These are phyloP conservation scores for Manacus vitellinus DNA, from an alignment of 2,113 vertebrate species.

Conservation along the genomic window DNA sequence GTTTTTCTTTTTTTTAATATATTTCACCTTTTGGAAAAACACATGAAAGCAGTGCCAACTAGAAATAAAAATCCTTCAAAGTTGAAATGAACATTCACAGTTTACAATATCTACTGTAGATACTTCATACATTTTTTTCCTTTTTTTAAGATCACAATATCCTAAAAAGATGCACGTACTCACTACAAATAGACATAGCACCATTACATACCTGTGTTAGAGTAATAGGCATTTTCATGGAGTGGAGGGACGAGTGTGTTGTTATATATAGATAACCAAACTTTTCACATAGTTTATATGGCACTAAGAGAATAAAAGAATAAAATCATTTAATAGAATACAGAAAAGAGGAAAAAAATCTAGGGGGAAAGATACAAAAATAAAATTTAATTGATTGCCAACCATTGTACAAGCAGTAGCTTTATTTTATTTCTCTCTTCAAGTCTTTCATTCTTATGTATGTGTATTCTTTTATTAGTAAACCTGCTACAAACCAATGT, in stretches of 20 bases:
- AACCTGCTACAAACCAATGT: neutral
- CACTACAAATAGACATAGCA: neutral
- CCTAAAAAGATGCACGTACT: neutral
- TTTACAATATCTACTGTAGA: neutral
- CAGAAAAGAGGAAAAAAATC: neutral
- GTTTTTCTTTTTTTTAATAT: neutral
- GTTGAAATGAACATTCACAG: neutral
- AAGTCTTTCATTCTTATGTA: neutral
- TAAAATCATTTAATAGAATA: neutral
- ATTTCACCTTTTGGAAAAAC: neutral
- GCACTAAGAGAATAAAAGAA: neutral
- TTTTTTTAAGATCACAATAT: neutral
- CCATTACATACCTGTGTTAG: neutral
- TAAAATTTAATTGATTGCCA: neutral
- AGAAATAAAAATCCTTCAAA: neutral
- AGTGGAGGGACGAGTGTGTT: rapidly evolving
- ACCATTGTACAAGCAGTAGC: neutral
- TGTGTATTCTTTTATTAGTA: neutral
- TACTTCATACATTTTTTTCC: neutral
- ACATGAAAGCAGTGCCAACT: neutral
- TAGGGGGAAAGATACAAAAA: neutral
- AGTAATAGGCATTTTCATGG: neutral
- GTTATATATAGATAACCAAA: neutral
- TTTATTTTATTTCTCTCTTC: neutral
- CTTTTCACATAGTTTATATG: neutral